Conservation (phyloP, 2,888 invertebrate genomes). For the Ryuthela nishihirai region DNA sequence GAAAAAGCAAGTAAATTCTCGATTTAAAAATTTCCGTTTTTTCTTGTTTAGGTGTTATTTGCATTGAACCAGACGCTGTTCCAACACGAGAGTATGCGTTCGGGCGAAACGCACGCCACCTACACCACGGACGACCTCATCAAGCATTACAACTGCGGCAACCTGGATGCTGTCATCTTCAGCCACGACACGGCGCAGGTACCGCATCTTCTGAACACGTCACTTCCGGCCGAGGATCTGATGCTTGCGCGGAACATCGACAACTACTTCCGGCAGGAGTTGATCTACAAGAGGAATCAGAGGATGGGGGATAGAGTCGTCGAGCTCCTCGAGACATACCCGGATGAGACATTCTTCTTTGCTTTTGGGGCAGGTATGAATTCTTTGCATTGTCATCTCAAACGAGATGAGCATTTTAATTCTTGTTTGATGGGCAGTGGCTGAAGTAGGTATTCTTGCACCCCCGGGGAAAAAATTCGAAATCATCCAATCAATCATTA, state of each 20-base stretch:
- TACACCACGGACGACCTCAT: constrained; percentile 51
- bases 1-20: too few species aligned
- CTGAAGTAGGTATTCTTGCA: too few species aligned
- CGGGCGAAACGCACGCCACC: constrained; percentile 35
- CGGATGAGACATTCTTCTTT: constrained; percentile 55
- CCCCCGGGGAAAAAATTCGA: too few species aligned
- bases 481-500: too few species aligned
- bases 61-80: constrained; percentile 54
- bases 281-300: constrained; percentile 56
- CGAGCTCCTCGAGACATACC: constrained; percentile 51
- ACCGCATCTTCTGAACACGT: constrained; percentile 42
- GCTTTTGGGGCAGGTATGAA: constrained; percentile 56
- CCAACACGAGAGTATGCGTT: constrained; percentile 51
- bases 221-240: constrained; percentile 41
- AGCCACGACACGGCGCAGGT: constrained; percentile 48
- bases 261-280: constrained; percentile 54
- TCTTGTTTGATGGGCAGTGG: too few species aligned
- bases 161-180: constrained; percentile 52
- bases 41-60: constrained; percentile 56
- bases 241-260: constrained; percentile 50
- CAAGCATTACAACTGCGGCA: constrained; percentile 54
- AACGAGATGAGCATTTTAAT: too few species aligned
- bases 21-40: constrained; percentile 46
- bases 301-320: constrained; percentile 55
- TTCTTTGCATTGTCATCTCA: too few species aligned